phyloP scores from a whole-genome alignment of 2,888 invertebrate genomes.

The Stenchaetothrips biformis region DNA sequence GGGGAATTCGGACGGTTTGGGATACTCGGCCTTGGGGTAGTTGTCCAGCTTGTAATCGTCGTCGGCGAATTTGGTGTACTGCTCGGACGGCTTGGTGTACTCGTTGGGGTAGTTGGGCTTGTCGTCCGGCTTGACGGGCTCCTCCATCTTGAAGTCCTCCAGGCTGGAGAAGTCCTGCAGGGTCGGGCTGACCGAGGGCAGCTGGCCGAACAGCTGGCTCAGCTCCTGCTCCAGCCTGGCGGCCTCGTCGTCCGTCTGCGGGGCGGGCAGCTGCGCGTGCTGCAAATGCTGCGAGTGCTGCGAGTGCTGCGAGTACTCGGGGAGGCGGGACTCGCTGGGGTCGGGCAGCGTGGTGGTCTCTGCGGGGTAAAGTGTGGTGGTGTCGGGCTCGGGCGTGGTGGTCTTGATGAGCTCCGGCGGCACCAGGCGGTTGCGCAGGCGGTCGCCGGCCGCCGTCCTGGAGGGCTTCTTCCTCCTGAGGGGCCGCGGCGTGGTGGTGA shows the following conservation, averaged over 20 bases:
- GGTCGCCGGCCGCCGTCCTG: background rate
- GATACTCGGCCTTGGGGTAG: background rate
- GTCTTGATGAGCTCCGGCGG: constrained; percentile 14
- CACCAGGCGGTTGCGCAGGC: background rate
- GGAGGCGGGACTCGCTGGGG: background rate
- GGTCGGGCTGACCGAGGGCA: background rate
- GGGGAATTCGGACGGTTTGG: background rate
- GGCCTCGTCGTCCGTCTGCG: too few species aligned
- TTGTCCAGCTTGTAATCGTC: background rate
- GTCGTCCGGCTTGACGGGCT: background rate
- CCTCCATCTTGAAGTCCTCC: constrained; percentile 22
- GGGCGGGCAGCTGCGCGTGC: background rate
- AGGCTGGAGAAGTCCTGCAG: constrained; percentile 24
- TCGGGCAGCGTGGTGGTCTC: constrained; percentile 12
- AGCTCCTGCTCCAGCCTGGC: background rate
- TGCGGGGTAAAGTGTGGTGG: background rate
- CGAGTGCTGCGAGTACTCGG: background rate
- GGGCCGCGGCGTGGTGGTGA: constrained; percentile 18
- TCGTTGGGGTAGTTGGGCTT: constrained; percentile 11
- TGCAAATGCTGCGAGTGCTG: background rate
- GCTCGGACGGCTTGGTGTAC: constrained; percentile 10
- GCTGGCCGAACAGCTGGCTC: constrained; percentile 1
- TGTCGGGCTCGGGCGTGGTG: constrained; percentile 19
- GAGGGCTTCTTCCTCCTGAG: constrained; percentile 20
- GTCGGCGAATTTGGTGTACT: constrained; percentile 1